Base-by-base conservation (phyloP, 2,113 vertebrate species). In the Passerina amoena region DNA sequence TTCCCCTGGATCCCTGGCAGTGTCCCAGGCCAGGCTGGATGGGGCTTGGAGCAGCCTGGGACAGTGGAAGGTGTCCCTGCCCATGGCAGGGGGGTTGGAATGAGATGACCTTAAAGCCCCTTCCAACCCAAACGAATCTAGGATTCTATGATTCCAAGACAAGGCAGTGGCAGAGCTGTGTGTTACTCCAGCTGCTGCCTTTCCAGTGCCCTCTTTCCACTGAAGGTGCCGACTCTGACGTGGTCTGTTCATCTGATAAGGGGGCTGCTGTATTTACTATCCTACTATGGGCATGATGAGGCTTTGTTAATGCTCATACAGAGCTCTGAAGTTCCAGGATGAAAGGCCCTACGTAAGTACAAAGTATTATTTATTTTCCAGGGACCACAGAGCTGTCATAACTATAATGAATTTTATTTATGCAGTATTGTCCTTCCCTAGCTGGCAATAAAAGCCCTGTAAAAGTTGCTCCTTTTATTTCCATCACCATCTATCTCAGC, bases 331-430 rank as follows among this genome's bases (percentile, higher is more conserved):
- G 76, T 33, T 95, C 80, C 88, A 90, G 85, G 76, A 94, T 5
- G 35, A 88, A 91, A 89, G 82, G 64, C 27, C 13, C 64, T 17
- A 54, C 2, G 33, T 73, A 93, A 96, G 85, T 73, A 69, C 72
- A 88, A 92, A 92, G 92, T 53, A 33, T 92, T 95, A 95, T 94
- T 97, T 97, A 94, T 95, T 90, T 97, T 92, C 86, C 88, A 90
- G 92, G 84, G 94, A 95, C 84, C 68, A 91, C 59, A 61, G 92
- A 94, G 82, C 90, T 91, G 84, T 89, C 95, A 89, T 84, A 97
- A 78, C 35, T n/a, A 2, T 40, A 91, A 94, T 22, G 42, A 76
- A 53, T 91, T 86, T 94, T 90, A 97, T 94, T 97, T 96, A 97
- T 71, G 82, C 73, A 71, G 64, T 11, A 63, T 15, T 66, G 79